Conservation (phyloP, 2,888 invertebrate genomes). For the Leptodirus hochenwartii region DNA sequence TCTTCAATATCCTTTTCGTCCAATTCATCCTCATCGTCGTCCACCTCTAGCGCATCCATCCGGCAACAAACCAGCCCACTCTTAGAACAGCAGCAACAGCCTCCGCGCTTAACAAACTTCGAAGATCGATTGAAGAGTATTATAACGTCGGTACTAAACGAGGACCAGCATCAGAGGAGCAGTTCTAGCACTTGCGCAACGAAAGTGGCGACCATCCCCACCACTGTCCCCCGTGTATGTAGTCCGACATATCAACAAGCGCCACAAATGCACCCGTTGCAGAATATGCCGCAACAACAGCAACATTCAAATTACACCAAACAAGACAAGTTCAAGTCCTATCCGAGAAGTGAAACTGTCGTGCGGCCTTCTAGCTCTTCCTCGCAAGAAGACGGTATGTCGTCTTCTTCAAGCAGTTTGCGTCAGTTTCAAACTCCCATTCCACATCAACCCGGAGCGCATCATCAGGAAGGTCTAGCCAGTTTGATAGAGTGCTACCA, state of each 20-base stretch:
- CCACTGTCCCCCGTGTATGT: too few species aligned
- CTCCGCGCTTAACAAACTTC: conserved; percentile 74
- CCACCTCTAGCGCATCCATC: conserved; percentile 4
- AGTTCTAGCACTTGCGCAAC: conserved; percentile 4
- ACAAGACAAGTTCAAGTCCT: conserved; percentile 17
- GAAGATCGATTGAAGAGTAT: conserved; percentile 79
- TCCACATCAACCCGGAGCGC: too few species aligned
- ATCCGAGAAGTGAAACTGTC: conserved; percentile 18
- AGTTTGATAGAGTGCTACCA: conserved; percentile 21
- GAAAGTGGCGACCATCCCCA: conserved; percentile 9
- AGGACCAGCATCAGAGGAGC: conserved; percentile 47
- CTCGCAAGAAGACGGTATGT: conserved; percentile 13
- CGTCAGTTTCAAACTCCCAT: too few species aligned
- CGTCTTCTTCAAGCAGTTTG: too few species aligned
- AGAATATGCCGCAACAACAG: conserved; percentile 9
- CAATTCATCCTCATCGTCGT: conserved; percentile 4
- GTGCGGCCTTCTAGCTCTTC: conserved; percentile 18
- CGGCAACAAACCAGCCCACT: too few species aligned
- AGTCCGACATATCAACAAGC: not conserved
- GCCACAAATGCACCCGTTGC: conserved; percentile 3
- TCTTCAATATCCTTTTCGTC: too few species aligned
- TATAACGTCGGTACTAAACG: conserved; percentile 71
- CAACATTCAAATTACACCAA: conserved; percentile 17
- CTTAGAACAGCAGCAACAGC: conserved; percentile 49
- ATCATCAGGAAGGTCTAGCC: conserved; percentile 21